Percentiles rank a stretch among this genome's conserved stretches.
Conservation (phyloP, 2,888 invertebrate genomes). For the Baccha elongata region DNA sequence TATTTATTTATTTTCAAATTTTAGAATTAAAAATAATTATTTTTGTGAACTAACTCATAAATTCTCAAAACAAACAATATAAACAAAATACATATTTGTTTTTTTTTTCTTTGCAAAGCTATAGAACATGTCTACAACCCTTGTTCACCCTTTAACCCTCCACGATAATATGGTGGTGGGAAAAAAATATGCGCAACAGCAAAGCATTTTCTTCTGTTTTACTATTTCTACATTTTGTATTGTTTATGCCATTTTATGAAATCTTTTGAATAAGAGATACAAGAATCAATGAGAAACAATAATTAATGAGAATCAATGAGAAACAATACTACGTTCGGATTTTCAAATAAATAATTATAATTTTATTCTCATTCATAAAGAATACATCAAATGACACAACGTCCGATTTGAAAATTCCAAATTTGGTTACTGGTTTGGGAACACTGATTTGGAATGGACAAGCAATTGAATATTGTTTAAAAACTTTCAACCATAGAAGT, state of each 20-base stretch:
- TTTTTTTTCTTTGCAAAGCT: slow-evolving; percentile 30
- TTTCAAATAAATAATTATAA: slow-evolving; percentile 26
- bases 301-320: slow-evolving; percentile 33
- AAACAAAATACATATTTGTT: slow-evolving; percentile 7
- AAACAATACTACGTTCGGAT: slow-evolving; percentile 46
- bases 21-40: not conserved
- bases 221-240: slow-evolving; percentile 28
- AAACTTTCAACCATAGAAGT: slow-evolving; percentile 32
- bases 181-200: slow-evolving; percentile 69
- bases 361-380: slow-evolving; percentile 1
- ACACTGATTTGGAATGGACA: slow-evolving; percentile 48
- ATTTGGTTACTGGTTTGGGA: slow-evolving; percentile 53
- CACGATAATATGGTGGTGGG: not conserved
- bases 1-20: not conserved
- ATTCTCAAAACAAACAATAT: slow-evolving; percentile 17
- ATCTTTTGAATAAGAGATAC: slow-evolving; percentile 32
- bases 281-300: slow-evolving; percentile 42
- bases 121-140: slow-evolving; percentile 41
- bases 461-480: slow-evolving; percentile 62
- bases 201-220: slow-evolving; percentile 46
- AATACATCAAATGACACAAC: slow-evolving; percentile 26
- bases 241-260: slow-evolving; percentile 64
- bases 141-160: not conserved
- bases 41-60: slow-evolving; percentile 25
- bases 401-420: slow-evolving; percentile 70